phyloP scores from a whole-genome alignment of 2,888 invertebrate genomes.

The Spilosoma lubricipeda region DNA sequence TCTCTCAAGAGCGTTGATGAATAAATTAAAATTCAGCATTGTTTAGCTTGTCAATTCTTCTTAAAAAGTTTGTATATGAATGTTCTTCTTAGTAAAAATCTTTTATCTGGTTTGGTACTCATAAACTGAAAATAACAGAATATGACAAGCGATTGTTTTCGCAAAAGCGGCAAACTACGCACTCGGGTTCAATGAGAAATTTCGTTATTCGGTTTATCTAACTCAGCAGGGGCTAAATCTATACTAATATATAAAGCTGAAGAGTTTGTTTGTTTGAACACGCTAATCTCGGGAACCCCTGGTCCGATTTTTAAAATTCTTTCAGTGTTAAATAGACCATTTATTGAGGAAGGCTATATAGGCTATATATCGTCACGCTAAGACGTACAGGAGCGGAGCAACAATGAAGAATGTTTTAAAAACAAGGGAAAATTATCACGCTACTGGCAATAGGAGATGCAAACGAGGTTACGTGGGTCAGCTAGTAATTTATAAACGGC shows the following conservation, averaged over 20 bases:
- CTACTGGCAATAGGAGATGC: too few species aligned
- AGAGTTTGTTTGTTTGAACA: too few species aligned
- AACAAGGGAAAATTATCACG: too few species aligned
- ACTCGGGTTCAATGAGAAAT: background rate
- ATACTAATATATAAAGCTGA: too few species aligned
- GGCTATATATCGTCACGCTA: too few species aligned
- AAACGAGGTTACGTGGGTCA: too few species aligned
- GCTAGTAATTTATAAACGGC: background rate
- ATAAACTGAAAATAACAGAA: background rate
- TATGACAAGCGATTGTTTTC: background rate
- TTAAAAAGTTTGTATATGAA: slow-evolving; percentile 22
- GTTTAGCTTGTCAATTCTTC: slow-evolving; percentile 37
- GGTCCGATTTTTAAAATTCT: too few species aligned
- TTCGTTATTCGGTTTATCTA: background rate
- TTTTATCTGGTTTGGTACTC: slow-evolving; percentile 25
- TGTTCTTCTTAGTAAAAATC: slow-evolving; percentile 25
- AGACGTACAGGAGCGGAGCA: too few species aligned
- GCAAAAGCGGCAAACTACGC: background rate
- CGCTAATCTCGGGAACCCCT: too few species aligned
- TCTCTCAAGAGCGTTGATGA: slow-evolving; percentile 49
- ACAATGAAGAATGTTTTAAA: too few species aligned
- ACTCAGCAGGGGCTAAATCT: background rate
- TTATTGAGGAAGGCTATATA: too few species aligned
- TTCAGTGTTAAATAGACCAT: too few species aligned
- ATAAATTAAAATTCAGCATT: slow-evolving; percentile 55